Evolutionary conservation across 2,113 vertebrate species (phyloP).

Genomic region (Leucosticte australis): DNA sequence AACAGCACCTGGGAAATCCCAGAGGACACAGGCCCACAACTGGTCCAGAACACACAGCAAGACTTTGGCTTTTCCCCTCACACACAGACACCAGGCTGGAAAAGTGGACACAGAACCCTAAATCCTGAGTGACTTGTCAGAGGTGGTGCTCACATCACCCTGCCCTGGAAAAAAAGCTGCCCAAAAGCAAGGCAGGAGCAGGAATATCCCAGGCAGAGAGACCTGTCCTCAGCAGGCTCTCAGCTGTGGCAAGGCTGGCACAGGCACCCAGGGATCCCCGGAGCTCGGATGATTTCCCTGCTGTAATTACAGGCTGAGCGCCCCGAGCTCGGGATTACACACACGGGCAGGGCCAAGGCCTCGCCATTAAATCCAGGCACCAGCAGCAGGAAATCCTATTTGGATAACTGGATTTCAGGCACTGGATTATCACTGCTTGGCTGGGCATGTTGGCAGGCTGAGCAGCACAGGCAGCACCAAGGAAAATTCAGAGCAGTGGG

Average conservation of each 20-base stretch:
- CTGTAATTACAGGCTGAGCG: neutral
- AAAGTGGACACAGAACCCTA: neutral
- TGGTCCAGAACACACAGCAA: neutral
- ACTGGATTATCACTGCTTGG: neutral
- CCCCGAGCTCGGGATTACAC: neutral
- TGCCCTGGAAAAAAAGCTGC: neutral
- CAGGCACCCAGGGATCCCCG: accelerated
- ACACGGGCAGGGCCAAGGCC: neutral
- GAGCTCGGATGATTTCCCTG: neutral
- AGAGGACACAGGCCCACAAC: neutral
- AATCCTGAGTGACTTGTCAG: accelerated
- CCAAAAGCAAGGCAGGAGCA: neutral
- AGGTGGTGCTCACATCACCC: accelerated
- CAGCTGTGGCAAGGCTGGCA: neutral
- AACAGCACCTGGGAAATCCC: neutral
- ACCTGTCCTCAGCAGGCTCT: neutral
- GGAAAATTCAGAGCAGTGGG: neutral
- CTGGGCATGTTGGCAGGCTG: accelerated
- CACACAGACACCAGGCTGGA: accelerated
- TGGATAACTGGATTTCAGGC: slow-evolving; percentile 47
- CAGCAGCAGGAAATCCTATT: slow-evolving; percentile 37
- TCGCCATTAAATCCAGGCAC: neutral
- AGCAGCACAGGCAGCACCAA: neutral
- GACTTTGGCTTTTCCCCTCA: neutral
- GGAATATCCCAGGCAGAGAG: neutral